Percentiles rank a stretch among this genome's conserved stretches.
Evolutionary conservation across 2,797 vertebrate genomes (phyloP).

Genomic region (Argyrosomus regius): DNA sequence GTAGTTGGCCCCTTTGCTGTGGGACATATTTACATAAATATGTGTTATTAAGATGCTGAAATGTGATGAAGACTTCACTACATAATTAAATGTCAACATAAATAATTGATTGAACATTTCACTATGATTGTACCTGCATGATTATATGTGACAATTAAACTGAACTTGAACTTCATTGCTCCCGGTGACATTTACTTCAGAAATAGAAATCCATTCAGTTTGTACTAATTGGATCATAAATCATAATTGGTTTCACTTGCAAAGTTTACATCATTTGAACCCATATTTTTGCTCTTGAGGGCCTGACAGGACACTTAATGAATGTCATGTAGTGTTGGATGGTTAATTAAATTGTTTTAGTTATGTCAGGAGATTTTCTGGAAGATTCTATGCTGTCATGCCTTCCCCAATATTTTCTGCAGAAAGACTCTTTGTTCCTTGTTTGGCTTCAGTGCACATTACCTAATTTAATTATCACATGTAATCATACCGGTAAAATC

Average conservation of each 20-base stretch:
- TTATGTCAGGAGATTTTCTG: not conserved
- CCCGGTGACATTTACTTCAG: constrained; percentile 10
- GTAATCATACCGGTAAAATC: too few species aligned
- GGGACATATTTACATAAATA: not conserved
- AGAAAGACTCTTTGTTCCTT: too few species aligned
- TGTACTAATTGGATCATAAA: constrained; percentile 15
- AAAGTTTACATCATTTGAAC: not conserved
- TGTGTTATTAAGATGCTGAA: not conserved
- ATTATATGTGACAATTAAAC: too few species aligned
- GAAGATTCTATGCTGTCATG: not conserved
- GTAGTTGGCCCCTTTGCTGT: not conserved
- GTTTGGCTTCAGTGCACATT: too few species aligned
- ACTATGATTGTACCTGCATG: too few species aligned
- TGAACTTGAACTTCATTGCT: not conserved
- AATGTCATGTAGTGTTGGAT: too few species aligned
- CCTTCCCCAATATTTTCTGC: too few species aligned
- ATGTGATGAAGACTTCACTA: not conserved
- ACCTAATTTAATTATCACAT: too few species aligned
- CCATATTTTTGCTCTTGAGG: not conserved
- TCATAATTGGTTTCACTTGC: not conserved
- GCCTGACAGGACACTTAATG: not conserved
- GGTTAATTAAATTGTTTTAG: not conserved
- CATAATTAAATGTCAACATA: constrained; percentile 4
- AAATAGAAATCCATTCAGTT: constrained; percentile 1
- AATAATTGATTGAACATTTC: constrained; percentile 6